Base-by-base conservation (phyloP, 2,113 vertebrate species). In the Mustela lutreola region DNA sequence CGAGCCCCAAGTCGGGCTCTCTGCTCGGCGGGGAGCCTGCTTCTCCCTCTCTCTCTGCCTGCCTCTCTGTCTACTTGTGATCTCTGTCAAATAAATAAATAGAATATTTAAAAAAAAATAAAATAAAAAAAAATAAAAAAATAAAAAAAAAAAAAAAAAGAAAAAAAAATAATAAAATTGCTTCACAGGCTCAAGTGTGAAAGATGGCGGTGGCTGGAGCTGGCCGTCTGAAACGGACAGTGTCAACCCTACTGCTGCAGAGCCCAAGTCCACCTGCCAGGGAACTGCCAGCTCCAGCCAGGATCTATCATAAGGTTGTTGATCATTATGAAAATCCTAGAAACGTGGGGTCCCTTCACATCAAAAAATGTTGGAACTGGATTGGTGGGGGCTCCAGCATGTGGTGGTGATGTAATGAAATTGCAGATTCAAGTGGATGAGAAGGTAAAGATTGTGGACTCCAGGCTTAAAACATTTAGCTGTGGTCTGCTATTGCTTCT, bases 301-400 rank as follows among this genome's bases (percentile, higher is more conserved):
- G 10, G 10, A 21, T 39, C 21, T 75, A 42, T 75, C 22, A 75
- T 21, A 42, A 75, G 99, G 99, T 99, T 89, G 99, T 99, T 86
- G 99, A 99, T 97, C 99, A 99, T 94, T 99, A 99, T 97, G 99
- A 99, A 97, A 99, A 99, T 97, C 99, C 99, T 16, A 99, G 99
- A 95, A 99, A 99, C 0, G 99, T 99, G 53, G 99, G 99, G 7
- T 99, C 99, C 1, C 98, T 99, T 58, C 98, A 99, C 98, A 0
- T 97, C 99, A 85, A 99, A 99, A 98, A 99, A 99, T 19, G 99
- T 99, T 42, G 99, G 99, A 65, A 99, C 99, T 0, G 99, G 99
- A 26, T 97, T 99, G 98, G 99, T 99, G 84, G 99, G 99, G 0
- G 99, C 99, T 10, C 99, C 99, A 1, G 99, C 99, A 5, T 99